Base-by-base conservation (phyloP, 2,888 invertebrate species). In the Graphium colonna region DNA sequence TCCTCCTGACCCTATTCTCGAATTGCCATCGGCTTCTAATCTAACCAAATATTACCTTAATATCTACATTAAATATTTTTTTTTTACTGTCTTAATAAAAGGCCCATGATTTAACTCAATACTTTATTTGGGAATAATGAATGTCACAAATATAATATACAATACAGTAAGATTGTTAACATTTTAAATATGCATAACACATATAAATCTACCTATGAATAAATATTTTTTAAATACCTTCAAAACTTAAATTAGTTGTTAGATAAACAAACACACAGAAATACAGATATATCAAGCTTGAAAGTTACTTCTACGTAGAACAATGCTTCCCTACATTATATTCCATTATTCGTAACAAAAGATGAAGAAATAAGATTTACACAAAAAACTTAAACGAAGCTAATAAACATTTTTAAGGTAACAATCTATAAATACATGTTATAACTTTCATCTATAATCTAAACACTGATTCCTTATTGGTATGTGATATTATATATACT, bases 61-160 rank as follows among this genome's bases (percentile, higher is more conserved):
- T n/a, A n/a, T n/a, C n/a, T n/a, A n/a, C n/a, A n/a, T n/a, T n/a
- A n/a, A n/a, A n/a, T n/a, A n/a, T n/a, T n/a, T n/a, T n/a, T n/a
- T 31, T 12, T 12, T 13, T 15, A 18, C 7, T 1, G 8, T 13
- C 3, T 7, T 33, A 12, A 33, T 41, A 33, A 38, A 9, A 3
- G 36, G 18, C 9, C 2, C 36, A 39, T 39, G 10, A 8, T 55
- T 75, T 77, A 88, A 88, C 85, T 86, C 85, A 87, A 82, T 87
- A 79, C 77, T 85, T 85, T 87, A 88, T 85, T 85, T 69, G 73
- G 80, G 88, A 86, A 79, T 86, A 85, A 84, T 84, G 67, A 84
- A 79, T 81, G 69, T 80, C 75, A 75, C 75, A 64, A 66, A 64
- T 75, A 71, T 69, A 79, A 81, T 82, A 83, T 81, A 82, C 79